These are phyloP conservation scores for Fulmarus glacialis DNA, from an alignment of 2,113 vertebrate species.

Conservation along the genomic window DNA sequence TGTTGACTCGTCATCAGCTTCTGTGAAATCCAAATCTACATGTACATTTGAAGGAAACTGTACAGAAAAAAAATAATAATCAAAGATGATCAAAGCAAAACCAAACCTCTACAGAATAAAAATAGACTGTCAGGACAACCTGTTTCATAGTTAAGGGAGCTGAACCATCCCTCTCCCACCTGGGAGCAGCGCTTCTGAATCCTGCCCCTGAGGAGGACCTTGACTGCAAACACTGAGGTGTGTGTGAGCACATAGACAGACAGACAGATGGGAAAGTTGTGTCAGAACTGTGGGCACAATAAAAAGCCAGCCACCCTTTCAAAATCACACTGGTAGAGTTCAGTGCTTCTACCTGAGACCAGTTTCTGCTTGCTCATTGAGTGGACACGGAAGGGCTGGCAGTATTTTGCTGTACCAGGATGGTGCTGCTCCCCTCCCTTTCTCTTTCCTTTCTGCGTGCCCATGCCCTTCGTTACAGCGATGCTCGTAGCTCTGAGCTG, in stretches of 20 bases:
- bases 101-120: neutral
- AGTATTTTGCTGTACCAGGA: neutral
- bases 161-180: neutral
- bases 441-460: neutral
- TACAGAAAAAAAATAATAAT: neutral
- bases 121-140: neutral
- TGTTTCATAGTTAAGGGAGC: neutral
- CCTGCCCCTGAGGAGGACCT: neutral
- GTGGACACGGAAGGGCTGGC: neutral
- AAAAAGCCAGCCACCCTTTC: neutral
- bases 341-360: neutral
- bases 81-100: neutral
- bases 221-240: neutral
- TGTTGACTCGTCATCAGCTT: neutral
- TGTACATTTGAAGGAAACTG: neutral
- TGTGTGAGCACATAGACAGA: neutral
- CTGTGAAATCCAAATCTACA: neutral
- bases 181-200: neutral
- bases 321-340: neutral
- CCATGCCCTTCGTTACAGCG: accelerated
- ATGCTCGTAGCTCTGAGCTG: neutral
- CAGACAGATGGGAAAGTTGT: neutral
- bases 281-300: neutral
- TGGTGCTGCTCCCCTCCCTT: neutral
- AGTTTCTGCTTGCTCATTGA: neutral